phyloP scores from a whole-genome alignment of 2,888 invertebrate species.

The Ichneumon xanthorius region DNA sequence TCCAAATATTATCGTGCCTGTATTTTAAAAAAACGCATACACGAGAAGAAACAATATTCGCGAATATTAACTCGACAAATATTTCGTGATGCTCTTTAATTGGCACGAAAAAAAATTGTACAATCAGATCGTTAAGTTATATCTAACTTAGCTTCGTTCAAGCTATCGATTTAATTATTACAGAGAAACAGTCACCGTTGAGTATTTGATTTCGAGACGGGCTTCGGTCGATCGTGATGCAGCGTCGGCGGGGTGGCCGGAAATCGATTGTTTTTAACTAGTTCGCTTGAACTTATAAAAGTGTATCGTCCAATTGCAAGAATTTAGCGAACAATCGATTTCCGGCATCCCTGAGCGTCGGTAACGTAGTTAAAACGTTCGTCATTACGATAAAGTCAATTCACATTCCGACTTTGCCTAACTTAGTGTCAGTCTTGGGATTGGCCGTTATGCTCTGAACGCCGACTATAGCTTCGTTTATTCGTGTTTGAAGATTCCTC shows the following conservation, averaged over 20 bases:
- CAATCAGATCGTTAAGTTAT: background rate
- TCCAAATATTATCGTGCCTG: background rate
- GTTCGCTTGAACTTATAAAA: background rate
- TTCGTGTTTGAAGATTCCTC: slow-evolving; percentile 94
- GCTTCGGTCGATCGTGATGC: background rate
- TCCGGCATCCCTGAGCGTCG: too few species aligned
- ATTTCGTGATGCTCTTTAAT: background rate
- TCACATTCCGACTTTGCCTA: slow-evolving; percentile 95
- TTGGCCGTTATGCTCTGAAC: slow-evolving; percentile 97
- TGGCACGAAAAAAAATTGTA: background rate
- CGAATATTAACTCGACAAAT: background rate
- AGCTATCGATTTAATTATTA: slow-evolving; percentile 16
- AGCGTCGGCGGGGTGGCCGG: background rate
- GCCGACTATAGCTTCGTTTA: slow-evolving; percentile 97
- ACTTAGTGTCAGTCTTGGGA: slow-evolving; percentile 97
- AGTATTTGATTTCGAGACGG: slow-evolving; percentile 33
- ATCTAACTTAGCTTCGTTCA: background rate
- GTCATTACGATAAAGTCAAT: slow-evolving; percentile 10
- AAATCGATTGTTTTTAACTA: background rate
- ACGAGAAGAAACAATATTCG: background rate
- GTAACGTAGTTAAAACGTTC: background rate
- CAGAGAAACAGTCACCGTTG: background rate
- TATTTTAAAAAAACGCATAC: background rate
- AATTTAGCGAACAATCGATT: background rate
- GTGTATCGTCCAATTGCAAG: background rate